Conservation (phyloP, 2,888 invertebrate species). For the Plebejus argus region DNA sequence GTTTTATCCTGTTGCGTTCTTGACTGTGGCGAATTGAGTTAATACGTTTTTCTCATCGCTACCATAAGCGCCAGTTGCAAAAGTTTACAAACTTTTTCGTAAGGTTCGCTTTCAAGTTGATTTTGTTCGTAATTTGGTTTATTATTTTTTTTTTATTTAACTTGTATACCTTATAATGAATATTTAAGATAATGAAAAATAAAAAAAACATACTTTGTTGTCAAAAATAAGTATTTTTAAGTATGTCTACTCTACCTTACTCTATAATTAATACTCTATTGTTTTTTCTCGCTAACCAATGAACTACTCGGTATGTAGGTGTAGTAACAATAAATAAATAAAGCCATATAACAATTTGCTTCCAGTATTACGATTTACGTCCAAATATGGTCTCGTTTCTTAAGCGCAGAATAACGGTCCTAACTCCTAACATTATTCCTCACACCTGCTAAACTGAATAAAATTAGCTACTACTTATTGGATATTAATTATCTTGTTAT, state of each 20-base stretch:
- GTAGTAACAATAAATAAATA: conserved; percentile 14
- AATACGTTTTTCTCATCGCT: conserved; percentile 37
- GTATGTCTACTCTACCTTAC: neutral
- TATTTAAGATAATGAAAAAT: too few relatives aligned
- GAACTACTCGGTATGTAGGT: neutral
- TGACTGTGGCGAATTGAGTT: conserved; percentile 42
- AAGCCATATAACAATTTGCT: conserved; percentile 11
- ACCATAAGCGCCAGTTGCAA: neutral
- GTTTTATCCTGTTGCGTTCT: conserved; percentile 58
- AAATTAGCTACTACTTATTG: conserved; percentile 7
- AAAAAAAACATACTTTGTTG: too few relatives aligned
- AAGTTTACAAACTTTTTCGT: neutral
- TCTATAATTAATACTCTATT: neutral
- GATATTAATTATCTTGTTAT: conserved; percentile 12
- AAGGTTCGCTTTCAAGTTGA: neutral
- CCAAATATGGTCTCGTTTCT: neutral
- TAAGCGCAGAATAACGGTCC: neutral
- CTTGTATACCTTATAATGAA: too few relatives aligned
- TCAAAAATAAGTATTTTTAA: neutral
- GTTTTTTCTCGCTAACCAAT: neutral
- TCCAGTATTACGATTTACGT: conserved; percentile 6
- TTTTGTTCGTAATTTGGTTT: neutral
- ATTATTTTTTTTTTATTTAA: neutral
- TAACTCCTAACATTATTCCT: neutral
- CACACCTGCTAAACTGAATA: conserved; percentile 9